Conservation (phyloP, 2,797 vertebrate species). For the Anguilla obscura region DNA sequence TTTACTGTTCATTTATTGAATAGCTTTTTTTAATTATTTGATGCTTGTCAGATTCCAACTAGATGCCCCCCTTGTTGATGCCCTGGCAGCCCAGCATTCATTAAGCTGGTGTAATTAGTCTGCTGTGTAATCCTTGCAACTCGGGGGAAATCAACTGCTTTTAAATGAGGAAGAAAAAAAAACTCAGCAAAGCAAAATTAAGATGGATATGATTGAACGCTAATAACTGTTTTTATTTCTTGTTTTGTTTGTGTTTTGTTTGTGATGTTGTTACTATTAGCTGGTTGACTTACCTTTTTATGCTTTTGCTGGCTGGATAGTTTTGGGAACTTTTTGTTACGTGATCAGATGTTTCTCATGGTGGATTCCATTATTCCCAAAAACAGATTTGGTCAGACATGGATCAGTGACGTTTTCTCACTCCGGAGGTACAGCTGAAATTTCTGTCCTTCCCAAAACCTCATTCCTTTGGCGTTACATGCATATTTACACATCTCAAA, state of each 20-base stretch:
- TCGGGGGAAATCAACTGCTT: slow-evolving; percentile 39
- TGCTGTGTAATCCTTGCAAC: slow-evolving; percentile 41
- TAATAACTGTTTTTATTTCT: neutral
- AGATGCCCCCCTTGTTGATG: slow-evolving; percentile 32
- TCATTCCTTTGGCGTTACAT: slow-evolving; percentile 36
- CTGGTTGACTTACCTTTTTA: neutral
- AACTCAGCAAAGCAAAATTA: slow-evolving; percentile 1
- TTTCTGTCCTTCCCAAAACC: neutral
- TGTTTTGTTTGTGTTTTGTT: neutral
- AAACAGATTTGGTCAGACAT: neutral
- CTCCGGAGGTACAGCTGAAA: neutral
- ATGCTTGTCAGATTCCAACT: slow-evolving; percentile 27
- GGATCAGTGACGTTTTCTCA: neutral
- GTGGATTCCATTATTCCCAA: neutral
- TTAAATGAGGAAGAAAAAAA: slow-evolving; percentile 25
- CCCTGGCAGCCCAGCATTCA: slow-evolving; percentile 14
- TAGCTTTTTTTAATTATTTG: slow-evolving; percentile 31
- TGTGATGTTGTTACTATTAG: neutral
- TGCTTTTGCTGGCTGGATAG: neutral
- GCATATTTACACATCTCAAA: slow-evolving; percentile 50
- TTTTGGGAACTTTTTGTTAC: neutral
- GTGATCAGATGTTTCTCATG: neutral
- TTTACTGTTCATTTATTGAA: slow-evolving; percentile 18
- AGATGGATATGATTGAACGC: slow-evolving; percentile 23
- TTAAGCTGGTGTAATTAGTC: slow-evolving; percentile 52